These are phyloP conservation scores for Protomyctophum bolini DNA, from an alignment of 2,113 vertebrate genomes.

Conservation along the genomic window DNA sequence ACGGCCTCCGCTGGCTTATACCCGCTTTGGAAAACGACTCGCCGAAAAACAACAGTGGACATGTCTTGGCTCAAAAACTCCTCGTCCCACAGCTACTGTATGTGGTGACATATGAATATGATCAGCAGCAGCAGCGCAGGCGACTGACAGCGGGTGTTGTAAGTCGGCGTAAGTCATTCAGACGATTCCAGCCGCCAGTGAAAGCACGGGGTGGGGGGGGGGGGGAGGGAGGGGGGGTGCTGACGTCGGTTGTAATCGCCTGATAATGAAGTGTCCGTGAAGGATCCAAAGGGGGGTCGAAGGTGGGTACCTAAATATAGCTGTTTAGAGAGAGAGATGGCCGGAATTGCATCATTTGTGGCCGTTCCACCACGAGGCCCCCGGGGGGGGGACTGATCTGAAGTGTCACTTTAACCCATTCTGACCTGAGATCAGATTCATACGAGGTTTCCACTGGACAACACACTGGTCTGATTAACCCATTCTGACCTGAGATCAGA, in stretches of 20 bases:
- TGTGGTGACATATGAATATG: not conserved
- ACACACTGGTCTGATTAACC: too few species aligned
- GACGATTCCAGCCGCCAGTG: not conserved
- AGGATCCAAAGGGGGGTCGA: constrained; percentile 16
- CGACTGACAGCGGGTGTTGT: not conserved
- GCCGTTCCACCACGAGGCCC: too few species aligned
- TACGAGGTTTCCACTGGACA: too few species aligned
- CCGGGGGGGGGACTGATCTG: constrained; percentile 35
- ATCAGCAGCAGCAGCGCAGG: not conserved
- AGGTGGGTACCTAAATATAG: not conserved
- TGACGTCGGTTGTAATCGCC: constrained; percentile 49
- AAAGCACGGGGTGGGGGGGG: not conserved
- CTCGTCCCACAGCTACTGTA: not conserved
- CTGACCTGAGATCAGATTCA: too few species aligned
- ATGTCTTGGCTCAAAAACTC: constrained; percentile 7
- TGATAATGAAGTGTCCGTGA: constrained; percentile 35
- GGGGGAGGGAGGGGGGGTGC: constrained; percentile 8
- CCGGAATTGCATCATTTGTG: too few species aligned
- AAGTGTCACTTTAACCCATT: constrained; percentile 64
- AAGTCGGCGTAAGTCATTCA: not conserved
- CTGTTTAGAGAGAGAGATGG: not conserved
- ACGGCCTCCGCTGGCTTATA: constrained; percentile 33
- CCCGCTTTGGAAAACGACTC: constrained; percentile 13
- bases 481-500: too few species aligned
- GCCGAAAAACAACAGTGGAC: constrained; percentile 14